A percentile compares a stretch with the other conserved stretches of the same genome.
Conservation (phyloP, 1,140 invertebrate genomes). For the Halictus rubicundus region DNA sequence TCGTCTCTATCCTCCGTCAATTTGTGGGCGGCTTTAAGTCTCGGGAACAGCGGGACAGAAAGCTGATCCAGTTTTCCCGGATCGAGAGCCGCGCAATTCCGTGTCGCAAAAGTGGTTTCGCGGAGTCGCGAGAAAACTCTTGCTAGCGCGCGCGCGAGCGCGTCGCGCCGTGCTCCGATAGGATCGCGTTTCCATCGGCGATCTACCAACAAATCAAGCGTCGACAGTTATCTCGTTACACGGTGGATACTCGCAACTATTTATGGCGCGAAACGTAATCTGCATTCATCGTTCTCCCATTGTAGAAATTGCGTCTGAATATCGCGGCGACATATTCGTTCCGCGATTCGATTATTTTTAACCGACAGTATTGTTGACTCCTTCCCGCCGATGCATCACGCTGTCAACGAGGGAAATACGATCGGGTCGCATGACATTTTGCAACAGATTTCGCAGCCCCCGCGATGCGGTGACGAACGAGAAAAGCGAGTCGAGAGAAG, state of each 20-base stretch:
- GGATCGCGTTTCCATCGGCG: slow-evolving; percentile 5
- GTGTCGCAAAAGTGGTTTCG: slow-evolving; percentile 1
- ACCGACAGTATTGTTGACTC: not conserved
- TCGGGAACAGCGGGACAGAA: no score
- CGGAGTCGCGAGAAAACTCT: slow-evolving; percentile 11
- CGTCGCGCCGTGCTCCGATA: not conserved
- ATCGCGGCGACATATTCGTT: slow-evolving; percentile 1
- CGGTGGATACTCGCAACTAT: slow-evolving; percentile 19
- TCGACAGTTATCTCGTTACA: slow-evolving; percentile 35
- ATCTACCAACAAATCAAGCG: slow-evolving; percentile 23
- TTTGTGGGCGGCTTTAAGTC: no score
- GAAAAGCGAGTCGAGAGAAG: no score
- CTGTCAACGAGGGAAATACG: not conserved
- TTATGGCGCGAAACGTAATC: slow-evolving; percentile 22
- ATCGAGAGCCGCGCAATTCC: not conserved
- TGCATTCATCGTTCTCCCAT: not conserved
- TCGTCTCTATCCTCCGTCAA: no score
- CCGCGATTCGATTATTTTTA: not conserved
- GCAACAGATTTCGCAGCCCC: not conserved
- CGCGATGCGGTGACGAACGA: no score
- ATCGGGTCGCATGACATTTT: not conserved
- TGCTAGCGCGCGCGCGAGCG: not conserved
- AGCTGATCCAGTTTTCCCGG: slow-evolving; percentile 43
- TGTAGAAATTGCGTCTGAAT: slow-evolving; percentile 7
- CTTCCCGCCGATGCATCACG: not conserved